Percentiles rank a stretch among this genome's conserved stretches.
phyloP scores from a whole-genome alignment of 2,113 vertebrate genomes.

The Dolichotis patagonum region DNA sequence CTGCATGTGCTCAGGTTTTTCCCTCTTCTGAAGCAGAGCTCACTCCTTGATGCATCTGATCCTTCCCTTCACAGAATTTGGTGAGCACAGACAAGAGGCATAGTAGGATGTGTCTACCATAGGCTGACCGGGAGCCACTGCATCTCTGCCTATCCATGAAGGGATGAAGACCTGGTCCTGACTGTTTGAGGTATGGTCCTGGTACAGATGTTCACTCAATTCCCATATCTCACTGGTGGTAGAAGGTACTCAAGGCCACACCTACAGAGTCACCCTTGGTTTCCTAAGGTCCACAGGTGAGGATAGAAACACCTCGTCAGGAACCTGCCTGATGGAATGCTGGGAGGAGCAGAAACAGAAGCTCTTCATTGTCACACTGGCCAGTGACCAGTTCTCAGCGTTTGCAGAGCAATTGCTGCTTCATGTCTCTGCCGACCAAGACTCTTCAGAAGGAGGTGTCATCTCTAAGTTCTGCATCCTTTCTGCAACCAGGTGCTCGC shows the following conservation, averaged over 20 bases:
- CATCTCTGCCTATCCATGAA: neutral
- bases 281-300: constrained; percentile 32
- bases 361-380: neutral
- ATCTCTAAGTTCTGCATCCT: neutral
- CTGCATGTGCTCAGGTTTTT: too few species aligned
- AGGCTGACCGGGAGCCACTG: neutral
- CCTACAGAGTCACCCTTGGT: neutral
- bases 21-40: neutral
- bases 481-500: neutral
- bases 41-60: neutral
- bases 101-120: neutral
- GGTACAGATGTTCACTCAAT: neutral
- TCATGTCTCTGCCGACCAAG: neutral
- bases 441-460: neutral
- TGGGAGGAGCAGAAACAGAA: neutral
- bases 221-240: neutral
- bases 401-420: neutral
- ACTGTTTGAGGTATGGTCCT: neutral
- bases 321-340: constrained; percentile 8
- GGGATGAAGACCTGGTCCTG: neutral
- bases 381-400: neutral
- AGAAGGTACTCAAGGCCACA: constrained; percentile 19
- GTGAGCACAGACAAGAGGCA: neutral
- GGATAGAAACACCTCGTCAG: constrained; percentile 27
- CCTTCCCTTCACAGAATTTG: neutral